A percentile compares a stretch with the other conserved stretches of the same genome.
Evolutionary conservation across 2,797 vertebrate genomes (phyloP).

Genomic region (Gila robusta): DNA sequence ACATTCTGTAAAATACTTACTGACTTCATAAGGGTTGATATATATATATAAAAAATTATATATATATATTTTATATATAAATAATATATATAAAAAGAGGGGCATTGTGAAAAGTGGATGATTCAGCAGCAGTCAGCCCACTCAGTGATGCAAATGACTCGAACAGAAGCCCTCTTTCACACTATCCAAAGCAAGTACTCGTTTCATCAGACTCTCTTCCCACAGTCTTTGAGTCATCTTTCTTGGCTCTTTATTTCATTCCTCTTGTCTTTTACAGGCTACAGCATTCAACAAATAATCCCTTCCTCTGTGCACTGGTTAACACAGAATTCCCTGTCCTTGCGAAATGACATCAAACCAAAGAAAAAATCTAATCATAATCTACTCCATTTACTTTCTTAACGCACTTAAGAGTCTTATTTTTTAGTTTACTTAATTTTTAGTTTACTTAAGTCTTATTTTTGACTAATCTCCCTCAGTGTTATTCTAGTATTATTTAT

Average conservation of each 20-base stretch:
- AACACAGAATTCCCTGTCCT: neutral
- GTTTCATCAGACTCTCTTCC: conserved; percentile 47
- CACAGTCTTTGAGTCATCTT: conserved; percentile 52
- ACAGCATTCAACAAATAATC: neutral
- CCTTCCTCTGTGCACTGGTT: neutral
- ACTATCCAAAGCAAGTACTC: conserved; percentile 39
- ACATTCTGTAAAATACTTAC: neutral
- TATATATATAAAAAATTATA: neutral
- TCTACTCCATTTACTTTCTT: neutral
- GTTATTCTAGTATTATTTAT: neutral
- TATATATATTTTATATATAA: no score
- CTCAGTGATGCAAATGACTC: conserved; percentile 49
- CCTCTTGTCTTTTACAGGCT: conserved; percentile 30
- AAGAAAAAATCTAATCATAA: neutral
- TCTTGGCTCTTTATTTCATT: conserved; percentile 39
- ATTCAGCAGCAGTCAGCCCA: conserved; percentile 51
- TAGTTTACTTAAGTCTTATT: neutral
- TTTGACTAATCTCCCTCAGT: neutral
- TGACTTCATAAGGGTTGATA: conserved; percentile 21
- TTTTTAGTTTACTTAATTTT: no score
- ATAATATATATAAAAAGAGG: neutral
- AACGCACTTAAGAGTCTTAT: neutral
- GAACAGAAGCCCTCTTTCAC: conserved; percentile 53
- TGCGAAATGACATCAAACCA: neutral
- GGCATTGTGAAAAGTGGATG: conserved; percentile 45